These are phyloP conservation scores for Scaptodrosophila latifasciaeformis DNA, from an alignment of 2,888 invertebrate genomes.

Conservation along the genomic window DNA sequence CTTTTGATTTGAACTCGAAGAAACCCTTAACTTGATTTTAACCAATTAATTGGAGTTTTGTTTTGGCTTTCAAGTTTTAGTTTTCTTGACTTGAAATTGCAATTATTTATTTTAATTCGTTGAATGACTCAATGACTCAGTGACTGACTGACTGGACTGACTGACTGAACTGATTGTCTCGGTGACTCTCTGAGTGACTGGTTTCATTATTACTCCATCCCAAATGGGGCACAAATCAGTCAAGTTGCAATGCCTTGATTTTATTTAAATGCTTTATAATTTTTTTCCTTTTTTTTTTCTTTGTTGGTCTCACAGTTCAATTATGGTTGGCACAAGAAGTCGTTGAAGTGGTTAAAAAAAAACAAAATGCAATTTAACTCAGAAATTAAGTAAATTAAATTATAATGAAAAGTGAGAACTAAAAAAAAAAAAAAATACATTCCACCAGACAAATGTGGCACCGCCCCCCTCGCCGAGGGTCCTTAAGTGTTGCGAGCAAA, in stretches of 20 bases:
- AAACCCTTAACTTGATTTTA: no score
- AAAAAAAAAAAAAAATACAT: background rate
- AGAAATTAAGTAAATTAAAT: constrained; percentile 62
- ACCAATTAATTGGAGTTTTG: no score
- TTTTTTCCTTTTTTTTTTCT: constrained; percentile 14
- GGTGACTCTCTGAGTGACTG: constrained; percentile 15
- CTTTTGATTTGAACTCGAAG: no score
- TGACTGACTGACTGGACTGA: constrained; percentile 35
- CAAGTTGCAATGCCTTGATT: background rate
- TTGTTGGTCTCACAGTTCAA: constrained; percentile 36
- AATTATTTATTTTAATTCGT: constrained; percentile 51
- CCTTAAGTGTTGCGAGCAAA: no score
- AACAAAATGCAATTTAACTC: constrained; percentile 24
- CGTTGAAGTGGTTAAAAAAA: background rate
- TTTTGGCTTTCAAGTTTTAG: no score
- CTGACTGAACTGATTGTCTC: constrained; percentile 32
- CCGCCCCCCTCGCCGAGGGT: no score
- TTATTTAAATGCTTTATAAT: no score
- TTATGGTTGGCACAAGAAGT: constrained; percentile 18
- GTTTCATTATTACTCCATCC: no score
- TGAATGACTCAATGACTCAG: constrained; percentile 41
- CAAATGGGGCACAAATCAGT: no score
- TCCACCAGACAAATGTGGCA: no score
- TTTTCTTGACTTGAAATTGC: constrained; percentile 18
- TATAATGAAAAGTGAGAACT: constrained; percentile 42